Evolutionary conservation across 2,888 invertebrate species (phyloP), one percentile per base, ranked within the genome.

Genomic region (Drosophila fungiperda): DNA sequence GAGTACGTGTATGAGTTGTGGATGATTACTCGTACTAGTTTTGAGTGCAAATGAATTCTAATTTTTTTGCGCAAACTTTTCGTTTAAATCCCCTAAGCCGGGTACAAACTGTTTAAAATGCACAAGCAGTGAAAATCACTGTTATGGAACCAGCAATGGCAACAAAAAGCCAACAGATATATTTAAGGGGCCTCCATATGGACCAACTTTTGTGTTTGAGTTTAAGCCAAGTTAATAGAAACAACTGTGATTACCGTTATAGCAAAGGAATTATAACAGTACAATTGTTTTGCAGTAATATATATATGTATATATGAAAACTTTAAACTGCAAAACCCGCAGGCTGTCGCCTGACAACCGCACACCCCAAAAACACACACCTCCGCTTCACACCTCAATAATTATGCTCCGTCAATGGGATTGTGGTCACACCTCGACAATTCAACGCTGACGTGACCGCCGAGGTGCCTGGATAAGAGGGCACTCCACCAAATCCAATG

Each of bases 21-120:
- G 54, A 35, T 29, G 52, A 48, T 36, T 23, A 36, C 81, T 68
- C 63, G 58, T 52, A 70, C 23, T 17, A 20, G 57, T 69, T 75
- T 75, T 59, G 79, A 78, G 83, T 87, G 76, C 71, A 87, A 86
- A 86, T 87, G 86, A 86, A 86, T 89, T 87, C 73, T 82, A 89
- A 89, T 80, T 89, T 89, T 40, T 76, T 87, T 72, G 68, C 67
- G 45, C 66, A 85, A 87, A 84, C 85, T 89, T 89, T 82, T 60
- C 45, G 59, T 67, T 60, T 67, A 71, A 78, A 38, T 68, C 53
- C 60, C 40, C 67, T 67, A 64, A 68, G 63, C 40, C 40, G 23
- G 55, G 26, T 48, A 42, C 55, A 71, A 75, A 38, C 32, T 45
- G 49, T 17, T 53, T 20, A 58, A 59, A 45, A 42, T 50, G 42